A percentile compares a stretch with the other conserved stretches of the same genome.
These are phyloP conservation scores for Caradrina clavipalpis DNA, from an alignment of 2,888 invertebrate species.

Conservation along the genomic window DNA sequence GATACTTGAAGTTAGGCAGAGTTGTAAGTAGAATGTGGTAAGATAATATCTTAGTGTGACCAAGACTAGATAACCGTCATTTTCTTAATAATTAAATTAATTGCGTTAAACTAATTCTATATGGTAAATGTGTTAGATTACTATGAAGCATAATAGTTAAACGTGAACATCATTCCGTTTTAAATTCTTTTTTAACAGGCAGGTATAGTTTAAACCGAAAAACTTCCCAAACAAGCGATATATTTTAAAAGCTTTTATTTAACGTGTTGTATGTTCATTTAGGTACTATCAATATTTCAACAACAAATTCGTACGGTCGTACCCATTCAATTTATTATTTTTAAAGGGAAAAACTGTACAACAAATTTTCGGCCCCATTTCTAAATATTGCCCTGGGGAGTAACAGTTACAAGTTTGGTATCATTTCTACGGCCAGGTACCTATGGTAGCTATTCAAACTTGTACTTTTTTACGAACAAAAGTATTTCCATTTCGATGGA, in stretches of 20 bases:
- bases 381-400: conserved; percentile 41
- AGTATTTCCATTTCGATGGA: conserved; percentile 43
- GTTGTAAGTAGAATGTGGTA: no score
- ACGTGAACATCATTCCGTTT: no score
- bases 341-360: conserved; percentile 11
- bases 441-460: conserved; percentile 34
- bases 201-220: no score
- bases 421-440: conserved; percentile 24
- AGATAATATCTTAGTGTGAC: no score
- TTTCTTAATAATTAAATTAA: no score
- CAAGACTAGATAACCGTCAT: no score
- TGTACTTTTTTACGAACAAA: conserved; percentile 41
- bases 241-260: not conserved
- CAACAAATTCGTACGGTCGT: conserved; percentile 9
- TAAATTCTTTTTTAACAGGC: no score
- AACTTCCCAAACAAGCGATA: not conserved
- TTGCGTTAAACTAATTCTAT: no score
- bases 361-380: conserved; percentile 30
- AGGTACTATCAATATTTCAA: conserved; percentile 1
- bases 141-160: no score
- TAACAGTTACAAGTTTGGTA: conserved; percentile 27
- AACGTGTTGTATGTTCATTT: no score
- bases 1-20: conserved; percentile 1
- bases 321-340: conserved; percentile 31
- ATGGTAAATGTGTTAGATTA: no score